Conservation (phyloP, 92 coral and sea anemone species). For the Zoanthus sansibaricus region DNA sequence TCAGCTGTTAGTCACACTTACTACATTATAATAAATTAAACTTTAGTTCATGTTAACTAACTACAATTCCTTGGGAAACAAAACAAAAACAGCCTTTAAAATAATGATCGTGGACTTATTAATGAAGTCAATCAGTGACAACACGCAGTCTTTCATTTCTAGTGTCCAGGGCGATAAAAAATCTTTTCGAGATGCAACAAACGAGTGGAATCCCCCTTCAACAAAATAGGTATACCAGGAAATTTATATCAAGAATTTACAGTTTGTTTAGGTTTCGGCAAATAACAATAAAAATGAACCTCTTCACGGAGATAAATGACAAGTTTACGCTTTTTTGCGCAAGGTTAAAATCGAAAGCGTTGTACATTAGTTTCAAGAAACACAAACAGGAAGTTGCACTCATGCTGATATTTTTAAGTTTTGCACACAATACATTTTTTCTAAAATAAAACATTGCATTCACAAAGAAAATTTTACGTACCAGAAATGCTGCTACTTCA, state of each 20-base stretch:
- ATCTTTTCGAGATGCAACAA: background rate
- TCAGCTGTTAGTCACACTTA: no score
- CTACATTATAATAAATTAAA: background rate
- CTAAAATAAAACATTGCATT: background rate
- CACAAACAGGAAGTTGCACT: constrained; percentile 33
- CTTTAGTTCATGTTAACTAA: background rate
- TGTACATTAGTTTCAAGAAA: background rate
- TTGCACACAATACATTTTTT: background rate
- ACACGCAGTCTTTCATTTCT: background rate
- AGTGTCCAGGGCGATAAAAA: constrained; percentile 1
- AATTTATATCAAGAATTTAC: background rate
- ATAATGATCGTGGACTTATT: background rate
- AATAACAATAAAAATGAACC: background rate
- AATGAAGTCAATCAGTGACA: background rate
- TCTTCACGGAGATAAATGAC: background rate
- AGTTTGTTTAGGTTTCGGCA: background rate
- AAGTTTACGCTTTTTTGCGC: background rate
- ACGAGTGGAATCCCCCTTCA: constrained; percentile 44
- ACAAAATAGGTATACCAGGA: background rate
- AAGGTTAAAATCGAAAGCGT: background rate
- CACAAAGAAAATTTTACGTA: background rate
- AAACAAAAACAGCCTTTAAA: background rate
- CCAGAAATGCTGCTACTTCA: background rate
- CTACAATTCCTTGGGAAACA: background rate
- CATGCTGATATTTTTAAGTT: background rate